These are phyloP conservation scores for Archivesica marissinica DNA, from an alignment of 1,140 invertebrate genomes.

Conservation along the genomic window DNA sequence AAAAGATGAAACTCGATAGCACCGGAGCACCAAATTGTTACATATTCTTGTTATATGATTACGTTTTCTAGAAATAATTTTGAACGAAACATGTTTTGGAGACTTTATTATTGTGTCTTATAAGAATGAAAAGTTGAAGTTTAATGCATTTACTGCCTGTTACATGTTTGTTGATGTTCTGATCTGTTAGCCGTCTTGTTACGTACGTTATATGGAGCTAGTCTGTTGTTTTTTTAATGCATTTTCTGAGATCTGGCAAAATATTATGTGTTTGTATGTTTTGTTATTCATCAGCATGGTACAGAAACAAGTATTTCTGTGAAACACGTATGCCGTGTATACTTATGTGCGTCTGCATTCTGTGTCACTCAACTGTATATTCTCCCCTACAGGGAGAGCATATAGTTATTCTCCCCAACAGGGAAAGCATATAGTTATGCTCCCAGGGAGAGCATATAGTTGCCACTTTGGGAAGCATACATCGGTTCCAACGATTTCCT, in stretches of 20 bases:
- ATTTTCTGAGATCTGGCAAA: conserved; percentile 10
- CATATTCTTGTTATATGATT: no score
- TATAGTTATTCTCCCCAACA: no score
- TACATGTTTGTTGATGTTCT: neutral
- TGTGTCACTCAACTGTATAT: no score
- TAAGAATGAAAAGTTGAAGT: neutral
- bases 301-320: neutral
- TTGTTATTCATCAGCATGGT: neutral
- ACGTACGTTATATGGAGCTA: neutral
- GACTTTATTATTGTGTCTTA: neutral
- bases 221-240: neutral
- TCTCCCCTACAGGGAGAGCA: no score
- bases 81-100: neutral
- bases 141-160: neutral
- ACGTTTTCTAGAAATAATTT: neutral
- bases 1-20: no score
- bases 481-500: no score
- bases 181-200: neutral
- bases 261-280: neutral
- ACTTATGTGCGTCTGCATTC: neutral
- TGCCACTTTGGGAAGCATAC: no score
- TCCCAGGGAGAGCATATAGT: no score
- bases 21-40: no score
- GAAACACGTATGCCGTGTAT: no score
- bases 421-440: no score